Percentiles rank a stretch among this genome's conserved stretches.
Evolutionary conservation across 37 sponge, comb jelly and placozoan species (phyloP).

Genomic region (Crambe crambe): DNA sequence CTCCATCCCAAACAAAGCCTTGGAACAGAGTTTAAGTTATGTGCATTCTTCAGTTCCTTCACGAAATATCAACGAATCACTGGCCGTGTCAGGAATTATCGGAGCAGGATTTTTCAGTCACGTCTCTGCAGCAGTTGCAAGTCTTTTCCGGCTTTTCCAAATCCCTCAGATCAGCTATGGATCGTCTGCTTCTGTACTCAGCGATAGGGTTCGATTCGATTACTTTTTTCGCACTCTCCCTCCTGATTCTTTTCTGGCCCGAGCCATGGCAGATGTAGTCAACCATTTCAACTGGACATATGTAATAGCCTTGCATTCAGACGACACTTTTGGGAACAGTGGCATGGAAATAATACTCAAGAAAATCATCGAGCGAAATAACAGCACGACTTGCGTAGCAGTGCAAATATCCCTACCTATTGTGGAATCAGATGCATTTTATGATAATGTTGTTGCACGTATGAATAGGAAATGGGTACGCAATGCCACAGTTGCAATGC

Average conservation of each 20-base stretch:
- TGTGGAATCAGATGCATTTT: background rate
- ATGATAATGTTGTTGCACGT: background rate
- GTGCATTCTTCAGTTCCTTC: background rate
- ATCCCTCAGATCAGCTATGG: slow-evolving; percentile 82
- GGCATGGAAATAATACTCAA: slow-evolving; percentile 42
- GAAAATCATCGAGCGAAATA: background rate
- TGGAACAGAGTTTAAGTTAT: slow-evolving; percentile 56
- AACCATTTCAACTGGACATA: slow-evolving; percentile 64
- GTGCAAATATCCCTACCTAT: background rate
- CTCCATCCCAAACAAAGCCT: slow-evolving; percentile 28
- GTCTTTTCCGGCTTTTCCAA: slow-evolving; percentile 60
- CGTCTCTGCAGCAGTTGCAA: slow-evolving; percentile 67
- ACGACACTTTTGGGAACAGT: slow-evolving; percentile 50
- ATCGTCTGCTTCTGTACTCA: slow-evolving; percentile 56
- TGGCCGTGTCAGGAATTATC: slow-evolving; percentile 54
- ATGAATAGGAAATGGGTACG: slow-evolving; percentile 17
- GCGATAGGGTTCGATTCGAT: slow-evolving; percentile 69
- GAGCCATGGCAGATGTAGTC: slow-evolving; percentile 65
- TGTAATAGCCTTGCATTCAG: slow-evolving; percentile 26
- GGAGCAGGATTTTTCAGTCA: slow-evolving; percentile 70
- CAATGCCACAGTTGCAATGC: slow-evolving; percentile 52
- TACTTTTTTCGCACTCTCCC: slow-evolving; percentile 85
- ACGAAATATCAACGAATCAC: background rate
- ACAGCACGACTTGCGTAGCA: background rate
- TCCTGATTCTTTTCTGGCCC: slow-evolving; percentile 76